Conservation (phyloP, 2,113 vertebrate species). For the Capreolus pygargus region DNA sequence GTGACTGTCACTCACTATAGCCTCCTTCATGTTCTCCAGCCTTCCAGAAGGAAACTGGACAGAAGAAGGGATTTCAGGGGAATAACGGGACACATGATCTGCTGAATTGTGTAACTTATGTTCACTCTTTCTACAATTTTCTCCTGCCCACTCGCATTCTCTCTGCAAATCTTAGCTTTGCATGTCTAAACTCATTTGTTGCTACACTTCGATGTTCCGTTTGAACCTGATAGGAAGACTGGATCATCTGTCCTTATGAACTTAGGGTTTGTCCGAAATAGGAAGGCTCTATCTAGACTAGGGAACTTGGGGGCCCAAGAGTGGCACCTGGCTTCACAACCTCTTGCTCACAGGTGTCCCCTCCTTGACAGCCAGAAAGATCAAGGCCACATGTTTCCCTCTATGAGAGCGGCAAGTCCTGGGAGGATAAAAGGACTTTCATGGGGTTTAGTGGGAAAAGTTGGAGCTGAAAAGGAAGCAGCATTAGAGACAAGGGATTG, state of each 20-base stretch:
- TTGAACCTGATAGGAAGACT: background rate
- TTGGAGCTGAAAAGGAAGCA: background rate
- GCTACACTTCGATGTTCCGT: background rate
- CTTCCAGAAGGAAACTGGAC: background rate
- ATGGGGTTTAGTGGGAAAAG: background rate
- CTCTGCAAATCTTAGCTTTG: background rate
- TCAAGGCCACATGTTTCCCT: background rate
- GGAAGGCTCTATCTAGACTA: background rate
- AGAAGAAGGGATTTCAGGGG: background rate
- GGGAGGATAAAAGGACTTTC: no score
- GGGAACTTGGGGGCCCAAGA: background rate
- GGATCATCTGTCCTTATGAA: background rate
- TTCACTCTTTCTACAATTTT: background rate
- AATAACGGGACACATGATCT: rapidly evolving
- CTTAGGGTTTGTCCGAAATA: background rate
- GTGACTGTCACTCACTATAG: background rate
- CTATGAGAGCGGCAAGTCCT: background rate
- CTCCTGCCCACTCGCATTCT: background rate
- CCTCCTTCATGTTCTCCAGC: no score
- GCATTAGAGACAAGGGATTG: background rate
- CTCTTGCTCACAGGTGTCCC: no score
- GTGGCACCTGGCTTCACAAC: background rate
- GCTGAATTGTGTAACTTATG: no score
- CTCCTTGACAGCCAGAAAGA: background rate
- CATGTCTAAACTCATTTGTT: background rate